A percentile compares a stretch with the other conserved stretches of the same genome.
Evolutionary conservation across 1,140 invertebrate species (phyloP).

Genomic region (Drosophila takahashii): DNA sequence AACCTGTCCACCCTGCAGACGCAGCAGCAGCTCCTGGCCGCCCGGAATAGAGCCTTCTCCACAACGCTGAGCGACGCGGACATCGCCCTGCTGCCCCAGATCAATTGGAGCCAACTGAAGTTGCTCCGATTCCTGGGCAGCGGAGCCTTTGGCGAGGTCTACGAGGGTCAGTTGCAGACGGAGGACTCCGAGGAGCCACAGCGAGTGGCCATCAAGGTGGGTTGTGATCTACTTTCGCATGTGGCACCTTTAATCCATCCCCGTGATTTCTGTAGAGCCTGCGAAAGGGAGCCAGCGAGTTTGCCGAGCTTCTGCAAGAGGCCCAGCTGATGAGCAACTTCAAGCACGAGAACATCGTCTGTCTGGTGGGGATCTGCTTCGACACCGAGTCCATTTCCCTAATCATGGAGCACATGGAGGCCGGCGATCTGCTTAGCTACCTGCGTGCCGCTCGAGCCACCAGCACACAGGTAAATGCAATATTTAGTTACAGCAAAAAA

Average conservation of each 20-base stretch:
- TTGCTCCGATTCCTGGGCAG: slow-evolving; percentile 95
- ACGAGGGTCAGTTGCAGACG: slow-evolving; percentile 92
- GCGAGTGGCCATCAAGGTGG: slow-evolving; percentile 94
- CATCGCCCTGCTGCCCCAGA: slow-evolving; percentile 92
- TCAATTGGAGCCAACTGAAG: slow-evolving; percentile 92
- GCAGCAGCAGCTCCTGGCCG: slow-evolving; percentile 87
- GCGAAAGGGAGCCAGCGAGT: slow-evolving; percentile 97
- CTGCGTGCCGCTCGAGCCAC: slow-evolving; percentile 89
- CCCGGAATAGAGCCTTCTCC: slow-evolving; percentile 88
- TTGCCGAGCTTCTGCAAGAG: slow-evolving; percentile 97
- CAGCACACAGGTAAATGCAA: slow-evolving; percentile 21
- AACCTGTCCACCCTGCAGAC: slow-evolving; percentile 94
- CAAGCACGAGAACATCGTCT: slow-evolving; percentile 97
- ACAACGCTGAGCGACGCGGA: slow-evolving; percentile 90
- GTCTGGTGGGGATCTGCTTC: slow-evolving; percentile 96
- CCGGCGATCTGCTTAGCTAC: slow-evolving; percentile 96
- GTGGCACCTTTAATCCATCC: background rate
- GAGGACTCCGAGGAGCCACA: slow-evolving; percentile 87
- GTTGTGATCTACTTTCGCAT: background rate
- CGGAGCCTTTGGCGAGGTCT: slow-evolving; percentile 99
- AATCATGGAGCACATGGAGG: slow-evolving; percentile 98
- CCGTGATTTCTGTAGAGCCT: slow-evolving; percentile 88
- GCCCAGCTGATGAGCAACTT: slow-evolving; percentile 99
- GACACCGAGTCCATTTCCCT: slow-evolving; percentile 97
- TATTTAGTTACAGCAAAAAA: too few relatives aligned